Evolutionary conservation across 2,113 vertebrate species (phyloP), one percentile per base, ranked within the genome.

Genomic region (Alosa alosa): DNA sequence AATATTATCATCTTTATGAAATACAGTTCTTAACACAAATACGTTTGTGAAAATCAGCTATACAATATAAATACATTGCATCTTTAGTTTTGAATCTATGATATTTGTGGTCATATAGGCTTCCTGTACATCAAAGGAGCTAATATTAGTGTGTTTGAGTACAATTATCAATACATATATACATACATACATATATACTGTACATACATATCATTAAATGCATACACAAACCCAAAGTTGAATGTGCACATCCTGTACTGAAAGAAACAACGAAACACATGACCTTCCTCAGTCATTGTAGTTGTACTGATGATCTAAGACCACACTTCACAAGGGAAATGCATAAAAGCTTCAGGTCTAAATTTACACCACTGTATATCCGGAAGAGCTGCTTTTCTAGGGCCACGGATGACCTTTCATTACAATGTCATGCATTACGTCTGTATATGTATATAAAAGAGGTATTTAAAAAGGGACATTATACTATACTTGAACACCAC

Each of bases 41-140:
- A 87, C 86, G 87, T 87, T 82, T 85, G 86, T 87, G 81, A 84
- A 86, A 89, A 86, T 86, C 85, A 87, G 86, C 86, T 89, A 87
- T 89, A 89, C 86, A 89, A 89, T 89, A 89, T 89, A 89, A 89
- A 87, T 87, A 89, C 87, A 89, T 86, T 89, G 88, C 88, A 89
- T 89, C 83, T 46, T 87, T 85, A 84, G 82, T 87, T 81, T 25
- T 86, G 88, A 81, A 87, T 86, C 82, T 86, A 89, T n/a, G 64
- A n/a, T 68, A 31, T 31, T 1, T 68, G 64, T 68, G 64, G 64
- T 25, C 84, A 86, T 84, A 89, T 86, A 88, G 86, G 72, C 84
- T 82, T 83, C 83, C 39, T 87, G 86, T 81, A 86, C 81, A 86
- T 85, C 86, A 86, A 81, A 81, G 75, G 84, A 83, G 86, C 85